Conservation (phyloP, 2,113 vertebrate genomes). For the Bothrops jararaca region DNA sequence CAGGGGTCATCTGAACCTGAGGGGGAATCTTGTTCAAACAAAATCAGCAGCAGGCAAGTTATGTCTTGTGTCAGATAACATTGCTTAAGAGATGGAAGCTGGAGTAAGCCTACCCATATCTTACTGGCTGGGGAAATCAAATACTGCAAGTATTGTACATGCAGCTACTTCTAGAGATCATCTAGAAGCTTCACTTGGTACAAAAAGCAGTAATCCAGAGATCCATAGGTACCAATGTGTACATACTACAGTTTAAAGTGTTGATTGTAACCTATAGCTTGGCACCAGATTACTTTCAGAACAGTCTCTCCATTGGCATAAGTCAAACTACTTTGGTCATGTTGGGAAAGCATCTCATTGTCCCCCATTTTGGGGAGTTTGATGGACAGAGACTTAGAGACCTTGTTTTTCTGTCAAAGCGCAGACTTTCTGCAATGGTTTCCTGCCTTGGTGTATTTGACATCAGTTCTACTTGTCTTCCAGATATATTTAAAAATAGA, state of each 20-base stretch:
- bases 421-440: neutral
- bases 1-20: neutral
- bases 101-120: neutral
- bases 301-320: neutral
- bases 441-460: neutral
- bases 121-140: neutral
- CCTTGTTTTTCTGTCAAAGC: neutral
- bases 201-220: neutral
- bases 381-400: neutral
- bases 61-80: neutral
- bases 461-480: neutral
- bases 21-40: neutral
- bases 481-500: neutral
- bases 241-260: neutral
- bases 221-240: neutral
- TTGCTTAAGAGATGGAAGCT: neutral
- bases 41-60: neutral
- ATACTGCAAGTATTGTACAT: neutral
- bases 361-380: neutral
- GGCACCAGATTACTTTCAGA: neutral
- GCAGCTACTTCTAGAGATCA: neutral
- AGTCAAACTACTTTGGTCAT: neutral
- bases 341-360: neutral
- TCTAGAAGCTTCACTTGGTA: neutral
- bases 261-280: neutral